A percentile compares a stretch with the other conserved stretches of the same genome.
phyloP scores from a whole-genome alignment of 2,888 invertebrate genomes.

The Mactromeris polynyma region DNA sequence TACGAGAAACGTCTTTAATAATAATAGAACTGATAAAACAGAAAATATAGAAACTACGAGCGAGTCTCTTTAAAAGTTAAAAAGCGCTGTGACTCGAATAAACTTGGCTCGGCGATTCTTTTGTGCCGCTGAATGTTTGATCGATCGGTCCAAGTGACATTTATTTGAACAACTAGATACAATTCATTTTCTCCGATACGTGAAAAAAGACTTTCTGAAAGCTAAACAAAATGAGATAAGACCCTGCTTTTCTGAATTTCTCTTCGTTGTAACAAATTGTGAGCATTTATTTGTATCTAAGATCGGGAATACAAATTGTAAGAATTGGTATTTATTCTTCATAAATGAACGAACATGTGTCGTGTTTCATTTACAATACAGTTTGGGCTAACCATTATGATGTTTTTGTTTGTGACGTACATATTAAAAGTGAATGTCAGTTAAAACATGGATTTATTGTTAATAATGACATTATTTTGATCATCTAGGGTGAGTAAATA shows the following conservation, averaged over 20 bases:
- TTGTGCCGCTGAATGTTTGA: neutral
- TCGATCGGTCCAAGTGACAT: neutral
- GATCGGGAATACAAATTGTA: neutral
- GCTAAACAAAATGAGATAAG: constrained; percentile 5
- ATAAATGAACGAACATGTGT: neutral
- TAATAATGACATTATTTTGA: too few relatives aligned
- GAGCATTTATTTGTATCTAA: neutral
- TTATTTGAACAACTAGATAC: neutral
- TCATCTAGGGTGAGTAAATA: too few relatives aligned
- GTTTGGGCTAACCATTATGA: neutral
- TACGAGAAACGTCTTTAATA: too few relatives aligned
- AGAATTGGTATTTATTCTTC: neutral
- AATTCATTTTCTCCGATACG: neutral
- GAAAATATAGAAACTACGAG: neutral
- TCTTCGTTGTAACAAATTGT: constrained; percentile 1
- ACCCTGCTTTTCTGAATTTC: neutral
- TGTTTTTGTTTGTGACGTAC: neutral
- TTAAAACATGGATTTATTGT: neutral
- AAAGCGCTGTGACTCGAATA: neutral
- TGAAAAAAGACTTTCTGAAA: constrained; percentile 7
- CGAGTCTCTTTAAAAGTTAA: neutral
- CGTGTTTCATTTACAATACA: neutral
- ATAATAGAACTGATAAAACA: too few relatives aligned
- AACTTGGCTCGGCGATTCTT: neutral
- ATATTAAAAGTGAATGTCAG: neutral